Base-by-base conservation (phyloP, 1,140 invertebrate species). In the Thaumatotibia leucotreta region DNA sequence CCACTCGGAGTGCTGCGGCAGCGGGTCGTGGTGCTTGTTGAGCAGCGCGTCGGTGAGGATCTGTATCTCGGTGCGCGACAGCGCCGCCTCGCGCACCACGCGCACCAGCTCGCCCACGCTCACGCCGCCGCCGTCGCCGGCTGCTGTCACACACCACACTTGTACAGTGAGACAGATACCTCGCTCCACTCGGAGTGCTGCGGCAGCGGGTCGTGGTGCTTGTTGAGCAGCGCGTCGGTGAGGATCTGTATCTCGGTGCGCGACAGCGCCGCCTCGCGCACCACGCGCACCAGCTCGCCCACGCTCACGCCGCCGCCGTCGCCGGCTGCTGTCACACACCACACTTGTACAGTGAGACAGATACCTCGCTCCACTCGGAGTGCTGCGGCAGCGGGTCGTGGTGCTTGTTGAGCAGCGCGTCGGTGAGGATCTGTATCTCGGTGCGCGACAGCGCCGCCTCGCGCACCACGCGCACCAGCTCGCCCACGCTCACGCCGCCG, bases 371-470 rank as follows among this genome's bases (percentile, higher is more conserved):
- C 97, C 97, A 98, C 73, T 97, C 96, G 20, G 95, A 94, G 69
- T 96, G 94, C 66, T 95, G 93, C 0, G 92, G 92, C 64, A 91
- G 83, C 0, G 94, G 94, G 72, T 94, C 95, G 76, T 96, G 96
- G 78, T 96, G 94, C 79, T 97, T 97, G 86, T 97, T 97, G 27
- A 98, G 91, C 52, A 98, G 92, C 64, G 96, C 94, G 84, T 98
- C 97, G 77, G 97, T 97, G 9, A 98, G 92, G 68, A 95, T 95
- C 91, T 98, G 97, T 68, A 97, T 95, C 86, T 98, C 97, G 50
- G 93, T 94, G 66, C 96, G 95, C 70, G 95, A 96, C 0, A 98
- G 91, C 66, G 96, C 94, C 62, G 96, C 95, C 72, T 95, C 95
- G 70, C 95, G 94, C 9, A 98, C 93, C 4, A 96, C 92, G 23